Base-by-base conservation (phyloP, 2,113 vertebrate genomes). In the Paratilapia polleni region DNA sequence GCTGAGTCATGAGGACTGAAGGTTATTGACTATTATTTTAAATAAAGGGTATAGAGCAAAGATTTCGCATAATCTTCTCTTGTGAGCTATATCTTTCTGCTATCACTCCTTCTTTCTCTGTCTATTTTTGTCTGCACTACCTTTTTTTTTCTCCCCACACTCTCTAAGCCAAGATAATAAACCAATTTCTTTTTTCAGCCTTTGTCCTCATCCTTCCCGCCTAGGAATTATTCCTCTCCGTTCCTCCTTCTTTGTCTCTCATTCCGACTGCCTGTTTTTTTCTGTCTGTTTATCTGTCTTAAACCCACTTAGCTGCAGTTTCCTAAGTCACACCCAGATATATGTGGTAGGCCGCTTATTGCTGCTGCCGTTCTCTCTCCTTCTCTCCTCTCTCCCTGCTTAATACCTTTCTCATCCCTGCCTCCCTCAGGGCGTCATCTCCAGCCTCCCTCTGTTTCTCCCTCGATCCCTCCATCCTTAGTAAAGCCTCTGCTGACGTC, bases 231-330 rank as follows among this genome's bases (percentile, higher is more conserved):
- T 89, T 93, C 87, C 84, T 80, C 80, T 68, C 81, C 4, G 13
- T 85, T 86, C 81, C 82, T 81, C 87, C 76, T 66, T 89, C 86
- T 88, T 88, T 90, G 87, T 94, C 88, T 91, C 77, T 85, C 78
- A 79, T 83, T 92, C 70, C 15, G 36, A 75, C 91, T 80, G 68
- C 81, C 81, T 80, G 78, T 89, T 78, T 84, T 81, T 83, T 76
- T 74, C 81, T 61, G 56, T 89, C 91, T 92, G 92, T 95, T 95
- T 92, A 94, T 94, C 92, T 84, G 84, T 85, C 92, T 87, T 88
- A 89, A 94, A 92, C 90, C 91, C 93, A 94, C 91, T 94, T 91
- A 94, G 88, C 88, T 76, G 88, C 89, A 88, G 89, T 91, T 94
- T 91, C 86, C 54, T 20, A 88, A 91, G 88, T 91, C 89, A 82